Conservation (phyloP, 2,113 vertebrate genomes). For the Pelvicachromis taeniatus region DNA sequence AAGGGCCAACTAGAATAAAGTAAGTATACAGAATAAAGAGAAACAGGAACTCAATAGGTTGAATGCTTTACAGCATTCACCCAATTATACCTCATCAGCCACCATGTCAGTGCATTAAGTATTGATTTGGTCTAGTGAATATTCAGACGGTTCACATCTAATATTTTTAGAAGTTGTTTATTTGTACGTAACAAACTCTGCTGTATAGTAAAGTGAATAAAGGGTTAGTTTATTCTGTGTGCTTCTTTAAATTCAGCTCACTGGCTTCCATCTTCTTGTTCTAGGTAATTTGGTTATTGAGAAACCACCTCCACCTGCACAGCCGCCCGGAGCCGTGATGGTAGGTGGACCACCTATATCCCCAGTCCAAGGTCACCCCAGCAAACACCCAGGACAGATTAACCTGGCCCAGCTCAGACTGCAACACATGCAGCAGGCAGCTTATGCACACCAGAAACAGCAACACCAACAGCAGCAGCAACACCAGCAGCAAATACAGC, state of each 20-base stretch:
- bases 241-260: neutral
- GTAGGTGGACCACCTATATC: constrained; percentile 83
- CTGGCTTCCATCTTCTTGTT: neutral
- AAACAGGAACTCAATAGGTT: no score
- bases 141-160: neutral
- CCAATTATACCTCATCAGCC: neutral
- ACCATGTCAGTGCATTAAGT: neutral
- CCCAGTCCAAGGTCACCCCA: constrained; percentile 84
- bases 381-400: constrained; percentile 90
- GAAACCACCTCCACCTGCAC: constrained; percentile 83
- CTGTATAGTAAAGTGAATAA: neutral
- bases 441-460: constrained; percentile 82
- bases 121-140: neutral
- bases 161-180: neutral
- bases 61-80: no score
- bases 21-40: no score
- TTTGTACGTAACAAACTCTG: neutral
- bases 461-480: constrained; percentile 82
- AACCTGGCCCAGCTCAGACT: constrained; percentile 94
- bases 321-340: constrained; percentile 81
- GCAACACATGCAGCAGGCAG: constrained; percentile 95
- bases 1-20: no score
- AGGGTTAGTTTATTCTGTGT: neutral
- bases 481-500: constrained; percentile 83
- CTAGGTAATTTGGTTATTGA: constrained; percentile 94